phyloP scores from a whole-genome alignment of 2,797 vertebrate species.

The Forpus xanthops region DNA sequence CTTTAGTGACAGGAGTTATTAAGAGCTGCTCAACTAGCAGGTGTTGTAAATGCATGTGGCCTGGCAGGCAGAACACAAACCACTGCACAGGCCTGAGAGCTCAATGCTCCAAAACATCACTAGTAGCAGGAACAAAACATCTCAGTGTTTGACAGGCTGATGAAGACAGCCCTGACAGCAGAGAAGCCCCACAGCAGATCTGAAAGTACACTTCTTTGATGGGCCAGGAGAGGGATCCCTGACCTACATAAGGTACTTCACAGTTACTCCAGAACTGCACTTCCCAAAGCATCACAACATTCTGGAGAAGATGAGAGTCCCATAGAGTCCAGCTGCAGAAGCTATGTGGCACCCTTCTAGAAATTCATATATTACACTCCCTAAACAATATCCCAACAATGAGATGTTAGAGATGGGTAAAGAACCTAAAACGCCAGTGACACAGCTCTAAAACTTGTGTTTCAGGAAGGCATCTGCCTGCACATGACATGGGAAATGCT shows the following conservation, averaged over 20 bases:
- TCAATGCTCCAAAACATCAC: neutral
- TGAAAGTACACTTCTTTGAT: neutral
- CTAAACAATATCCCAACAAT: neutral
- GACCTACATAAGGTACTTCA: neutral
- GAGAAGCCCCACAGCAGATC: neutral
- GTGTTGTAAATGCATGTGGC: neutral
- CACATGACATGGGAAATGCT: fast-evolving
- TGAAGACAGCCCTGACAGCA: neutral
- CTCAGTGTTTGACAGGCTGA: neutral
- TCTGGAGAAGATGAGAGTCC: neutral
- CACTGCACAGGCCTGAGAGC: neutral
- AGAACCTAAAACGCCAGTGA: neutral
- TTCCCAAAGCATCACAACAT: neutral
- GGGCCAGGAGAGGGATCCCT: neutral
- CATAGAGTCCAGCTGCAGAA: neutral
- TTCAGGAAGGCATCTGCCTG: neutral
- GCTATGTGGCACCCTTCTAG: neutral
- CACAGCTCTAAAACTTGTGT: neutral
- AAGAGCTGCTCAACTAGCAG: neutral
- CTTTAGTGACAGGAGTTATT: neutral
- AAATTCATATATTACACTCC: neutral
- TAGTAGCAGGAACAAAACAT: neutral
- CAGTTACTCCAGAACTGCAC: neutral
- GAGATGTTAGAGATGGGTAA: neutral
- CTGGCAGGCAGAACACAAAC: neutral